Percentiles rank a stretch among this genome's conserved stretches.
These are phyloP conservation scores for Oreochromis grahami DNA, from an alignment of 2,797 vertebrate genomes.

Conservation along the genomic window DNA sequence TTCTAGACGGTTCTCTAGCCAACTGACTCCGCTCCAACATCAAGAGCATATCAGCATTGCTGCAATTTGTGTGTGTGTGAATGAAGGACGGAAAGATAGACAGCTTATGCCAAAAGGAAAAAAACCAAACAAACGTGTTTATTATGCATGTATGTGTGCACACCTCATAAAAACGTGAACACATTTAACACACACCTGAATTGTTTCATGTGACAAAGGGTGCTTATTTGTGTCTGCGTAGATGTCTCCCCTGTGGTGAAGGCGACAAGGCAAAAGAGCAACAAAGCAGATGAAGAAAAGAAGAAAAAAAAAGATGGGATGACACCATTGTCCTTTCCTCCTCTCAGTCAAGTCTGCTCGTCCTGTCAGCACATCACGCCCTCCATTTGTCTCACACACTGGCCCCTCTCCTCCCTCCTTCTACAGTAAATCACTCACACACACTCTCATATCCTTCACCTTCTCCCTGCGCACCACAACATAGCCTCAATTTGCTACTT, in stretches of 20 bases:
- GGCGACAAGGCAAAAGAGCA: neutral
- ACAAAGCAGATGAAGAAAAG: conserved; percentile 10
- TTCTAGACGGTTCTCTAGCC: conserved; percentile 59
- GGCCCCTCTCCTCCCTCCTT: neutral
- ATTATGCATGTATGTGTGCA: neutral
- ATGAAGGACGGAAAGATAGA: neutral
- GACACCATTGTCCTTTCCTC: conserved; percentile 60
- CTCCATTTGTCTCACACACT: neutral
- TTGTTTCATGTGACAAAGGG: neutral
- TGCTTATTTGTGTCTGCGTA: neutral
- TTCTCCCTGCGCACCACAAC: neutral
- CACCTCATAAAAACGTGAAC: neutral
- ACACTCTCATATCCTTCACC: neutral
- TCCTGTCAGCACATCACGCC: conserved; percentile 50
- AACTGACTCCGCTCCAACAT: conserved; percentile 46
- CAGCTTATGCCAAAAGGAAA: neutral
- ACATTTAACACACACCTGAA: neutral
- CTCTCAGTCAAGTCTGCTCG: conserved; percentile 34
- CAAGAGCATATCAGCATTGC: conserved; percentile 3
- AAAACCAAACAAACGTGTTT: neutral
- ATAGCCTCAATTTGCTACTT: conserved; percentile 25
- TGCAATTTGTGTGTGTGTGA: neutral
- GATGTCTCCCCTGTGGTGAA: neutral
- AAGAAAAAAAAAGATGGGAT: conserved; percentile 13
- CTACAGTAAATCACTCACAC: neutral